Percentiles rank a stretch among this genome's conserved stretches.
Conservation (phyloP, 2,888 invertebrate species). For the Leptodirus hochenwartii region DNA sequence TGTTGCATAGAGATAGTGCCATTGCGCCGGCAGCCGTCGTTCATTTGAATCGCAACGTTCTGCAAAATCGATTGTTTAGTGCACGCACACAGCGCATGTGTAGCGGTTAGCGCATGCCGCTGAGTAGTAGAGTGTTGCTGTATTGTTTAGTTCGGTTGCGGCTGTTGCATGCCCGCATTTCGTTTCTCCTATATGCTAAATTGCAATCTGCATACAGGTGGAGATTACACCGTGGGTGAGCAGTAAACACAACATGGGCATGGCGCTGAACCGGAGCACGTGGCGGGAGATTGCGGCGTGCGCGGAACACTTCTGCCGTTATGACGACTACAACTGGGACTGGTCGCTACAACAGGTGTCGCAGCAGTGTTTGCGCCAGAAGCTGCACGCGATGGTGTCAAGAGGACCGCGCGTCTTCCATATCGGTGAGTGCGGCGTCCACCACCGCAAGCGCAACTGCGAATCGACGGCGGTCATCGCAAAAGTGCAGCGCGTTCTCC, state of each 20-base stretch:
- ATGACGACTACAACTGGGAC: constrained; percentile 99
- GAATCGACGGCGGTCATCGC: constrained; percentile 70
- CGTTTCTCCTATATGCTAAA: too few relatives aligned
- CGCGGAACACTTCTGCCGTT: constrained; percentile 76
- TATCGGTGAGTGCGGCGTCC: constrained; percentile 96
- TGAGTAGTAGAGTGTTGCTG: too few relatives aligned
- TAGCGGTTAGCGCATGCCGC: too few relatives aligned
- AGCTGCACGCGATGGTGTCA: constrained; percentile 74
- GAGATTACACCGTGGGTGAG: constrained; percentile 90
- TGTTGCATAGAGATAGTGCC: too few relatives aligned
- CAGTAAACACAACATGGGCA: constrained; percentile 98
- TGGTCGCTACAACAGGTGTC: constrained; percentile 90
- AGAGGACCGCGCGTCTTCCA: constrained; percentile 93
- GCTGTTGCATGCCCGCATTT: too few relatives aligned
- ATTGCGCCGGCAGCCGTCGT: too few relatives aligned
- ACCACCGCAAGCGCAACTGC: constrained; percentile 86
- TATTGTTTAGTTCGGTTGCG: too few relatives aligned
- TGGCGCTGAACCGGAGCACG: constrained; percentile 78
- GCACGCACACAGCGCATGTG: too few relatives aligned
- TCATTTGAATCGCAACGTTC: too few relatives aligned
- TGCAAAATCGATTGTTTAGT: too few relatives aligned
- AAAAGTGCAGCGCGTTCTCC: constrained; percentile 63
- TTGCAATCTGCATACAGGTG: too few relatives aligned
- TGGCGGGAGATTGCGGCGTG: constrained; percentile 74
- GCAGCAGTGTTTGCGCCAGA: constrained; percentile 57